phyloP scores from a whole-genome alignment of 2,113 vertebrate genomes.

The Podarcis cretensis region DNA sequence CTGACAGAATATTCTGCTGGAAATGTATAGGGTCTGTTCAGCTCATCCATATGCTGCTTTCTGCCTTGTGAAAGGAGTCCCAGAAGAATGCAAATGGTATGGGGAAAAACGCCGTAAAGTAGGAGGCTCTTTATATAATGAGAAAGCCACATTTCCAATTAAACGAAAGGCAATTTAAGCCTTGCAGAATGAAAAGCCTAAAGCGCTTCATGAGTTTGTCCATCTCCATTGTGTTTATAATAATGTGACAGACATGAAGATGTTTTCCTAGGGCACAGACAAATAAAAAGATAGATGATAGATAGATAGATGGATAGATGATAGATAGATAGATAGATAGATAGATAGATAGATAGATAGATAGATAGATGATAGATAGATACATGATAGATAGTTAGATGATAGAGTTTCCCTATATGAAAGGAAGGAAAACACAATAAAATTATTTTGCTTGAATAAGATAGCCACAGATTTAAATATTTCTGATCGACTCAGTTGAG shows the following conservation, averaged over 20 bases:
- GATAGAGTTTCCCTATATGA: neutral
- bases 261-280: neutral
- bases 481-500: neutral
- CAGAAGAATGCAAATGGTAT: neutral
- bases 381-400: neutral
- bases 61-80: neutral
- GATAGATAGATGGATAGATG: neutral
- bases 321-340: neutral
- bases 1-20: neutral
- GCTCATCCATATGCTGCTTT: neutral
- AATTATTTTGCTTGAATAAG: neutral
- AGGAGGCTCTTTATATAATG: neutral
- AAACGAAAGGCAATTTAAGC: neutral
- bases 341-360: neutral
- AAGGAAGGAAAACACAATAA: neutral
- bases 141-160: slow-evolving; percentile 1
- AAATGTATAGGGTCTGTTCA: neutral
- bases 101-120: neutral
- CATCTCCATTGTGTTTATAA: slow-evolving; percentile 2
- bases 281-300: neutral
- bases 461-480: neutral
- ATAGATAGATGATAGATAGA: neutral
- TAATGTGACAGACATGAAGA: neutral
- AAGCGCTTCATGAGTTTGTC: slow-evolving; percentile 3
- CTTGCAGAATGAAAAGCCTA: neutral